Percentiles rank a stretch among this genome's conserved stretches.
Evolutionary conservation across 2,797 vertebrate species (phyloP).

Genomic region (Neostethus bicornis): DNA sequence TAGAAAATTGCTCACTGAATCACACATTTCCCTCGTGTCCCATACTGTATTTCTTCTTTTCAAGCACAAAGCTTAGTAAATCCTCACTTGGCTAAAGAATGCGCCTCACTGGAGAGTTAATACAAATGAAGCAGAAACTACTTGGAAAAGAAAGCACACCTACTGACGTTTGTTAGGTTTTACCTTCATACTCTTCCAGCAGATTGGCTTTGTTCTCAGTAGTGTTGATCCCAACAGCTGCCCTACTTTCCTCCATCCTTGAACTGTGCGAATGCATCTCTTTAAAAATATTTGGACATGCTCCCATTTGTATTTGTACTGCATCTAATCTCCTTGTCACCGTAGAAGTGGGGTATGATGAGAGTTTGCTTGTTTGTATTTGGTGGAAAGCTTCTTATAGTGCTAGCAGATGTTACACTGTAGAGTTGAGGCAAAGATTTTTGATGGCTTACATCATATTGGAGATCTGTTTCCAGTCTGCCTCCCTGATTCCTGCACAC

Average conservation of each 20-base stretch:
- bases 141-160: slow-evolving; percentile 15
- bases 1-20: slow-evolving; percentile 44
- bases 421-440: slow-evolving; percentile 24
- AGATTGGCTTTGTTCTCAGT: slow-evolving; percentile 36
- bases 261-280: slow-evolving; percentile 29
- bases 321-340: slow-evolving; percentile 42
- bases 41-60: slow-evolving; percentile 43
- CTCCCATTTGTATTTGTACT: slow-evolving; percentile 29
- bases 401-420: slow-evolving; percentile 24
- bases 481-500: background rate
- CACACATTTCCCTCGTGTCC: slow-evolving; percentile 39
- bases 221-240: slow-evolving; percentile 51
- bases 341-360: slow-evolving; percentile 6
- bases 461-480: slow-evolving; percentile 13
- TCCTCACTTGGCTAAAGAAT: slow-evolving; percentile 56
- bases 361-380: slow-evolving; percentile 32
- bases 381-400: slow-evolving; percentile 27
- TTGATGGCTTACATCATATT: slow-evolving; percentile 26
- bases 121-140: slow-evolving; percentile 38
- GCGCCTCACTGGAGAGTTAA: slow-evolving; percentile 49
- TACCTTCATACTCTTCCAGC: slow-evolving; percentile 51
- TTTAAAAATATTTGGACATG: slow-evolving; percentile 31
- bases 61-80: slow-evolving; percentile 44
- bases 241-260: slow-evolving; percentile 28
- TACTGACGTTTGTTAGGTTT: slow-evolving; percentile 11